phyloP scores from a whole-genome alignment of 1,140 invertebrate species.

The Agraylea sexmaculata region DNA sequence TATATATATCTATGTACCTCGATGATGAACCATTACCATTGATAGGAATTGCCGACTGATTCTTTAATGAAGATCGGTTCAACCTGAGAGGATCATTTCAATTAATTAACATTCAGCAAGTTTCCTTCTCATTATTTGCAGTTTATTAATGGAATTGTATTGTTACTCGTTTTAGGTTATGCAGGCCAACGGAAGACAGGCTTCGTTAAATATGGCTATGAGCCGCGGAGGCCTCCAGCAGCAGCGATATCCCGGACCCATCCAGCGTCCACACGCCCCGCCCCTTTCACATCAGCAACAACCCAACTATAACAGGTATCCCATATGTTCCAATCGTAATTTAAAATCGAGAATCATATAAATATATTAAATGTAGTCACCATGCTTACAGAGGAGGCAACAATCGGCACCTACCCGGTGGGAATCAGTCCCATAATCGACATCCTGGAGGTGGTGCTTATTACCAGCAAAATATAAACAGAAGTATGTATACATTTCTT shows the following conservation, averaged over 20 bases:
- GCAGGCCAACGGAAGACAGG: conserved; percentile 18
- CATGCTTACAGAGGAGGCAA: conserved; percentile 15
- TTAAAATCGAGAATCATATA: too few species aligned
- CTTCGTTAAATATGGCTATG: conserved; percentile 20
- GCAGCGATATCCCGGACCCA: conserved; percentile 36
- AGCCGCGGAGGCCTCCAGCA: conserved; percentile 26
- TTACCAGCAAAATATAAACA: conserved; percentile 15
- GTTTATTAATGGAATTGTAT: too few species aligned
- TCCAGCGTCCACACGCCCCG: conserved; percentile 29
- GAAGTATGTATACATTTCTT: conserved; percentile 14
- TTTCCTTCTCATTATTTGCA: too few species aligned
- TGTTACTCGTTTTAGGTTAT: too few species aligned
- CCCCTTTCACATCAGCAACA: conserved; percentile 11
- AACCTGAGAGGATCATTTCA: too few species aligned
- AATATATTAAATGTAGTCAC: too few species aligned
- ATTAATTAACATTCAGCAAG: too few species aligned
- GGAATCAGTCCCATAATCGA: conserved; percentile 8
- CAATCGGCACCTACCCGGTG: conserved; percentile 16
- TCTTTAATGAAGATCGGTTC: too few species aligned
- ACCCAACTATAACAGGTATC: conserved; percentile 11
- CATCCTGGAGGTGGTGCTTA: conserved; percentile 12
- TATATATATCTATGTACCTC: too few species aligned
- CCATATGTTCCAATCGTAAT: too few species aligned
- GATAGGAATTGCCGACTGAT: too few species aligned
- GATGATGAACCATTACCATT: conserved; percentile 1